Base-by-base conservation (phyloP, 2,797 vertebrate genomes). In the Huso huso region DNA sequence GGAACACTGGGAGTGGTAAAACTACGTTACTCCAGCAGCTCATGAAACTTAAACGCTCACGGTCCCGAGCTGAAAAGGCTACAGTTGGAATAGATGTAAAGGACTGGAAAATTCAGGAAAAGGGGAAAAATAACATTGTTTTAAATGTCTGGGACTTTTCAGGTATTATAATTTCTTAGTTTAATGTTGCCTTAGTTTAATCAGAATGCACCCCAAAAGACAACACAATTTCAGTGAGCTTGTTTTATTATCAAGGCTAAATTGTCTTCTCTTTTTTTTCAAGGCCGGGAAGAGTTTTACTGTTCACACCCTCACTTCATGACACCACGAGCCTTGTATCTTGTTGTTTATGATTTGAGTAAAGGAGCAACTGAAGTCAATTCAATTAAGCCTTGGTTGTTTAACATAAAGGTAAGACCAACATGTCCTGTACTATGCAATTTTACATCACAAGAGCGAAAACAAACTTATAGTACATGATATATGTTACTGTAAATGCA, bases 81-180 rank as follows among this genome's bases (percentile, higher is more conserved):
- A 80, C 83, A 0, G 72, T 85, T 0, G 90, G 91, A 66, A 92
- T 97, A 11, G 86, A 93, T 1, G 92, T 98, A 48, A 83, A 79
- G 64, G 94, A 99, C 75, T 99, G 97, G 96, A 73, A 75, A 68
- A 75, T 96, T 71, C 87, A 82, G 51, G 86, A 93, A 23, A 88
- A 89, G 69, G 91, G 91, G 76, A 92, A 79, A 86, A 91, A 81
- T 80, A 96, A 86, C 68, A 93, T 95, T 66, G 66, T 93, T 72
- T 80, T 99, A 66, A 99, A 96, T 55, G 90, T 97, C 52, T 99
- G 97, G 97, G 97, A 99, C 80, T 95, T 99, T 75, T 91, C 94
- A 90, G 96, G 96, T 97, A 72, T 74, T 81, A 51, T 6, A 57
- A 61, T 13, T 10, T 1, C 8, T 61, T n/a, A 4, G 9, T 13